Conservation (phyloP, 92 coral and sea anemone genomes). For the Siderastrea radians region DNA sequence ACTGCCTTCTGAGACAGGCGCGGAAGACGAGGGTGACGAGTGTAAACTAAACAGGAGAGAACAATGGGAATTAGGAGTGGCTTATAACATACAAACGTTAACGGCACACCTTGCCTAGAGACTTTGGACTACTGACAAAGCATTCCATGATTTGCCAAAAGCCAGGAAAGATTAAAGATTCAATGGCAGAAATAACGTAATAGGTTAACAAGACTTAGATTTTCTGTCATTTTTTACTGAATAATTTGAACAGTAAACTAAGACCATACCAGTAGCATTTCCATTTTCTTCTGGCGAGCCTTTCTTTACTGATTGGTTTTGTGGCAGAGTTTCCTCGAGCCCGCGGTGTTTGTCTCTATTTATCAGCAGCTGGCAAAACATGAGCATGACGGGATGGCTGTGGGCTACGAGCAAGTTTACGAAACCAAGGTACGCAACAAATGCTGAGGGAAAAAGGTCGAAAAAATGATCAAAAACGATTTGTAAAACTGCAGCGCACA, state of each 20-base stretch:
- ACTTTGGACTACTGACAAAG: no score
- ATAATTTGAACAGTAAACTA: no score
- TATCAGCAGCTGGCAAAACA: conserved; percentile 70
- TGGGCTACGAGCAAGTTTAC: conserved; percentile 72
- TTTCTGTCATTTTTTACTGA: no score
- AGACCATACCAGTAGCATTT: neutral
- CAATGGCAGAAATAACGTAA: no score
- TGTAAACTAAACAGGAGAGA: neutral
- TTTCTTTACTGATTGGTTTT: neutral
- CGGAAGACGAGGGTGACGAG: conserved; percentile 2
- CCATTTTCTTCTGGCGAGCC: no score
- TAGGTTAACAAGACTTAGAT: no score
- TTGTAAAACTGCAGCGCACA: no score
- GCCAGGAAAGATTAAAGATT: no score
- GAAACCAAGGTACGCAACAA: conserved; percentile 50
- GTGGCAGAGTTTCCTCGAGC: conserved; percentile 1
- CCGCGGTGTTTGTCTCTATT: conserved; percentile 12
- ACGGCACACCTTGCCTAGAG: neutral
- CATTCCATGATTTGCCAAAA: no score
- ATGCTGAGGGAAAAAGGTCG: neutral
- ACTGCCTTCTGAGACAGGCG: conserved; percentile 70
- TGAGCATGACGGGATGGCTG: conserved; percentile 70
- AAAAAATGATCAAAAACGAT: neutral
- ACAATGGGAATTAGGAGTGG: neutral
- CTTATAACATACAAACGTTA: no score